Evolutionary conservation across 1,140 invertebrate species (phyloP), one percentile per base, ranked within the genome.

Genomic region (Xylocopa sonorina): DNA sequence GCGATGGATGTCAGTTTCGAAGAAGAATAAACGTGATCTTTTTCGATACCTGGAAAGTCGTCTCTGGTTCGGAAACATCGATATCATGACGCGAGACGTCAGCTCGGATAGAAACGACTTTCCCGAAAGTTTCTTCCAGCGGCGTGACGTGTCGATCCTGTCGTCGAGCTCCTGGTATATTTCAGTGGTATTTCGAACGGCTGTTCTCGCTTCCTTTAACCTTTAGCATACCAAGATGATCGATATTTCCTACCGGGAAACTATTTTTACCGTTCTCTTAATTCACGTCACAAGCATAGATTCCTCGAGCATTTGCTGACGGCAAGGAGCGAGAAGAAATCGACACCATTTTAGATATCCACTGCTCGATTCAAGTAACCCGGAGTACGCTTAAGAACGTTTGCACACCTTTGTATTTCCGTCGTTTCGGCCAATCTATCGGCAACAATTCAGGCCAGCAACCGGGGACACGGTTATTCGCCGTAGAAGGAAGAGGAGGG

Each of bases 361-460:
- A n/a, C n/a, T n/a, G n/a, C n/a, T n/a, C n/a, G n/a, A n/a, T n/a
- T n/a, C n/a, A n/a, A n/a, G n/a, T n/a, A n/a, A n/a, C n/a, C n/a
- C n/a, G n/a, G n/a, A n/a, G n/a, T n/a, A 83, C 78, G 41, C 74
- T 60, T 51, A 78, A 58, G 41, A 63, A 6, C 34, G n/a, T 29
- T 27, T 10, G 43, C 58, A 5, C 0, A 58, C 4, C 5, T 5
- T n/a, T 32, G 29, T 24, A 41, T 24, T 78, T 41, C 12, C 68
- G 64, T 68, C 24, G 78, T 60, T 46, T 53, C 34, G 74, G 80
- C 81, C 78, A 75, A 88, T 88, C 84, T 85, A 88, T 88, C 86
- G 81, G 80, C 50, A 71, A 76, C 80, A 87, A 88, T 88, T 88
- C 62, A 68, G 29, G 41, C 16, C 50, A 73, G 81, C 76, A 83